Base-by-base conservation (phyloP, 2,113 vertebrate species). In the Numida meleagris region DNA sequence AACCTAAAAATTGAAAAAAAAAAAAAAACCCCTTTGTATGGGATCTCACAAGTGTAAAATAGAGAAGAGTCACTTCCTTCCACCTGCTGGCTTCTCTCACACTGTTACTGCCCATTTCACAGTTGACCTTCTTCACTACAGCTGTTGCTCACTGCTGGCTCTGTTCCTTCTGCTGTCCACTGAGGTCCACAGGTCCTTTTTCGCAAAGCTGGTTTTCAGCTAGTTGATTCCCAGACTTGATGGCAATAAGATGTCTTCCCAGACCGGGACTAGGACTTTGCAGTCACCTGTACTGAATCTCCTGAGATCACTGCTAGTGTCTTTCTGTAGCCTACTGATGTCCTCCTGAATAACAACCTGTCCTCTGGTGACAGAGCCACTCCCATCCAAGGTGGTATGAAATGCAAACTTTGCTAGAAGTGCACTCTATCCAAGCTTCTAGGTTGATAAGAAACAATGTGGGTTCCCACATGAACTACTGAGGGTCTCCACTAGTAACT, bases 351-450 rank as follows among this genome's bases (percentile, higher is more conserved):
- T 40, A 80, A 19, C 13, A 61, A 5, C 16, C 27, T 70, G 6
- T 5, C 8, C 9, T 71, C 38, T 46, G 36, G 36, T 33, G 33
- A 85, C 75, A 55, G 7, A 78, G 12, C 3, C 18, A 4, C 12
- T 74, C 19, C n/a, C 4, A 46, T 4, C 1, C 19, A 67, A 1
- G 4, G 4, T 18, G 46, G 12, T 15, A 27, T 53, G 14, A n/a
- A 36, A 17, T 72, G 59, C 68, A 89, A 74, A 59, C 9, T 6
- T 75, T 72, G 46, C 7, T 63, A 72, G 70, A 14, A 9, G 45
- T 48, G 33, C 13, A 12, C 6, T 34, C 27, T 63, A 4, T 53
- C 8, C 9, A 82, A 29, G 10, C 6, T 89, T 25, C 36, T 29
- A 10, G 13, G 10, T 65, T 72, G n/a, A 7, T 23, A 63, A 46